These are phyloP conservation scores for Heterotis niloticus DNA, from an alignment of 2,113 vertebrate genomes.

Conservation along the genomic window DNA sequence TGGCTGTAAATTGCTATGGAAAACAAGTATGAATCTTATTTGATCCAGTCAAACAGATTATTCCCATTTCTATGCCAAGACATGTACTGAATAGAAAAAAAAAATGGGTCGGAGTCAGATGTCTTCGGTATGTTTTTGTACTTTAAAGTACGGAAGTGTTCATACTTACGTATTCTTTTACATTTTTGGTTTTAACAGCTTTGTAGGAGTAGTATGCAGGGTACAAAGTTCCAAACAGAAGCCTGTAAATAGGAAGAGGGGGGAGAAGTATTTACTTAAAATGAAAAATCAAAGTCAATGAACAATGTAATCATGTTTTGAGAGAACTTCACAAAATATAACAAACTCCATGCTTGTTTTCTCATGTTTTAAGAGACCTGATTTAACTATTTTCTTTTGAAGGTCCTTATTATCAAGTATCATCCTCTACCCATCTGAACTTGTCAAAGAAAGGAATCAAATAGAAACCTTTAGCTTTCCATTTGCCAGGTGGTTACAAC, in stretches of 20 bases:
- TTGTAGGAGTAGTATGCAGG: conserved; percentile 97
- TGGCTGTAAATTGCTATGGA: conserved; percentile 14
- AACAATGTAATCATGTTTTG: neutral
- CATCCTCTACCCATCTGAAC: conserved; percentile 25
- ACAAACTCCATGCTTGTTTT: neutral
- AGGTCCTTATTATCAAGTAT: neutral
- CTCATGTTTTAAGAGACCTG: neutral
- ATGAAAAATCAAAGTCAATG: neutral
- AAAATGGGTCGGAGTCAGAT: too few species aligned
- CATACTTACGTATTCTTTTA: conserved; percentile 96
- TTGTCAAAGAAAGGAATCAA: neutral
- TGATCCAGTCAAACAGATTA: conserved; percentile 24
- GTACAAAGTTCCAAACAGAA: conserved; percentile 90
- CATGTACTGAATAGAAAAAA: conserved; percentile 20
- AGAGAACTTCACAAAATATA: neutral
- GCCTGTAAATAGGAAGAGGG: conserved; percentile 59
- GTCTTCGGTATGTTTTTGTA: too few species aligned
- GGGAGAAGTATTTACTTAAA: neutral
- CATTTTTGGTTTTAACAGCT: conserved; percentile 97
- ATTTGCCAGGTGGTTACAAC: conserved; percentile 47
- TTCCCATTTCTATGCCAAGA: conserved; percentile 27
- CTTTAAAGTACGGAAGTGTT: too few species aligned
- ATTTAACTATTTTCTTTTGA: neutral
- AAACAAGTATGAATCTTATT: conserved; percentile 13
- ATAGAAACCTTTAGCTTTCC: conserved; percentile 44